Evolutionary conservation across 2,113 vertebrate species (phyloP).

Genomic region (Phoenicopterus ruber): DNA sequence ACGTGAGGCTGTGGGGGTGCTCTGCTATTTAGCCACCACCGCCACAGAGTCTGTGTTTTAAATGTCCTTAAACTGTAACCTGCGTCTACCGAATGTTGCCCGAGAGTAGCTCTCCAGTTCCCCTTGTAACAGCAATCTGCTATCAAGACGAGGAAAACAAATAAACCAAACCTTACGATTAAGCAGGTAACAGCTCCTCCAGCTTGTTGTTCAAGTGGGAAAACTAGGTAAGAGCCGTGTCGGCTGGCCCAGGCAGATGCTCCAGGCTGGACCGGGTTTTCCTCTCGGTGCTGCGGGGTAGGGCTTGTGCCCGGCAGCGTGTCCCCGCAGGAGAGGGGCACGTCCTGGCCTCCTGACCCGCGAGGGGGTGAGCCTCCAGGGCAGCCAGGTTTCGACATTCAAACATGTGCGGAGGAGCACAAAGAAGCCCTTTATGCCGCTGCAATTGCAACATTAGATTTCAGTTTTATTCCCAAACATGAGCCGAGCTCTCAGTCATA

Average conservation of each 20-base stretch:
- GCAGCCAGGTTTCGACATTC: conserved; percentile 43
- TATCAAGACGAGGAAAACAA: not conserved
- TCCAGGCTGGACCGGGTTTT: not conserved
- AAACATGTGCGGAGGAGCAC: conserved; percentile 51
- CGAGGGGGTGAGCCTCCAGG: conserved; percentile 20
- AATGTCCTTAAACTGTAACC: not conserved
- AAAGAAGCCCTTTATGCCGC: conserved; percentile 66
- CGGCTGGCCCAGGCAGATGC: accelerated
- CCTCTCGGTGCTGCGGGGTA: not conserved
- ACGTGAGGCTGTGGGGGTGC: not conserved
- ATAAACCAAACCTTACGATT: not conserved
- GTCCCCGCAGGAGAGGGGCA: not conserved
- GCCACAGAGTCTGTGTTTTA: not conserved
- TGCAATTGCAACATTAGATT: conserved; percentile 65
- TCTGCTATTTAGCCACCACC: not conserved
- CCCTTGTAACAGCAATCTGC: not conserved
- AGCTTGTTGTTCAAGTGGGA: not conserved
- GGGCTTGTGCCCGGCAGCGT: not conserved
- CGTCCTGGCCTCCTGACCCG: conserved; percentile 43
- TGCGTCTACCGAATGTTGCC: not conserved
- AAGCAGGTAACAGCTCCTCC: not conserved
- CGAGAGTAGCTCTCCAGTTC: not conserved
- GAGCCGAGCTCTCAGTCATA: conserved; percentile 50
- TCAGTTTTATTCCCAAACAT: conserved; percentile 66
- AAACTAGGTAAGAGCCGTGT: accelerated